Base-by-base conservation (phyloP, 2,888 invertebrate species). In the Mallateleia sp. region DNA sequence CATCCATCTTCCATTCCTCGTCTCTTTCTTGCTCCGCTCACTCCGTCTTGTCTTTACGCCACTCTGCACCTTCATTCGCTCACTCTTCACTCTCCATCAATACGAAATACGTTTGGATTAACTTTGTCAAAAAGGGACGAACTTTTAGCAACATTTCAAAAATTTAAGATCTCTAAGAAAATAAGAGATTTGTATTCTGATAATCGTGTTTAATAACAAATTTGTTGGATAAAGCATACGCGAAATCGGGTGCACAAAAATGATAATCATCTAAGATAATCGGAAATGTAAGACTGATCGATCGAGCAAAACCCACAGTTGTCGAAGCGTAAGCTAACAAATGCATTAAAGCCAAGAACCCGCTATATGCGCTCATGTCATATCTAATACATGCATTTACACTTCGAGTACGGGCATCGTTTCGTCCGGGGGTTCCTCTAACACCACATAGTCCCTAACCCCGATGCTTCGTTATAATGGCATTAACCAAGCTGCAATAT, bases 401-500 rank as follows among this genome's bases (percentile, higher is more conserved):
- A 83, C 87, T 84, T 62, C 66, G 80, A 60, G 87, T 64, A 74
- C 77, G 81, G 85, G 87, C 88, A 85, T 62, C 69, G 71, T 62
- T 74, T 74, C 71, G 72, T 66, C 86, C 88, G 66, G 75, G 89
- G 88, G 89, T 88, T 87, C 87, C 69, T 75, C 82, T 91, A 90
- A 86, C 91, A 90, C 89, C 91, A 90, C 91, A 85, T 88, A 80
- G 69, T 75, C 74, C 77, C 91, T 89, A 85, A 75, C 88, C 90
- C 90, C 89, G 89, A 91, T 91, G 89, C 92, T 92, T 93, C 93
- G 93, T 74, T 87, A 94, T 95, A 95, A 95, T 94, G 94, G 93
- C 94, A 95, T 95, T 95, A 95, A 94, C 94, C 93, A 91, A 94
- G 93, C 94, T 94, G 94, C 94, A 95, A 95, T 95, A 94, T 94